Evolutionary conservation across 2,113 vertebrate species (phyloP).

Genomic region (Alouatta palliata): DNA sequence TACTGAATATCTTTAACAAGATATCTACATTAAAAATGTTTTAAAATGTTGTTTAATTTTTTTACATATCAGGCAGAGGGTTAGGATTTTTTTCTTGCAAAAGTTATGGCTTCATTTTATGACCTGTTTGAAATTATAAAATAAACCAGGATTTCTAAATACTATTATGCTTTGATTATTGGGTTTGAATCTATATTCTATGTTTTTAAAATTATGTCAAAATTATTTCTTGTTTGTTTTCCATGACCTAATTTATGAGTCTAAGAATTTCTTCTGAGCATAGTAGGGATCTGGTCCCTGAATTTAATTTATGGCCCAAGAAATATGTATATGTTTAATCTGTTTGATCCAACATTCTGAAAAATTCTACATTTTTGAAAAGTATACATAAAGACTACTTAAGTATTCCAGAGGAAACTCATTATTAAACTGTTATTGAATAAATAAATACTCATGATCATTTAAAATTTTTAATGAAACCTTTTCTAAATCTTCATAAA

Average conservation of each 20-base stretch:
- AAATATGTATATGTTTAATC: neutral
- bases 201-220: neutral
- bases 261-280: neutral
- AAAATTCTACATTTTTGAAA: neutral
- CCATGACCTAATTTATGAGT: neutral
- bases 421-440: neutral
- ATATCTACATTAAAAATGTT: neutral
- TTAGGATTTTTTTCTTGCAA: neutral
- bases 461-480: neutral
- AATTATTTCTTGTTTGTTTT: neutral
- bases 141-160: neutral
- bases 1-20: neutral
- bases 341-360: neutral
- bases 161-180: neutral
- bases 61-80: accelerated
- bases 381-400: neutral
- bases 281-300: neutral
- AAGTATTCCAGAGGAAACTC: neutral
- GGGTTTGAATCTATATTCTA: neutral
- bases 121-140: neutral
- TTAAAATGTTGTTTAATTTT: neutral
- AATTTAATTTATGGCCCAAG: neutral
- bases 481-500: neutral
- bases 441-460: neutral
- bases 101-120: neutral